A percentile compares a stretch with the other conserved stretches of the same genome.
These are phyloP conservation scores for Meandrusa payeni DNA, from an alignment of 2,888 invertebrate species.

Conservation along the genomic window DNA sequence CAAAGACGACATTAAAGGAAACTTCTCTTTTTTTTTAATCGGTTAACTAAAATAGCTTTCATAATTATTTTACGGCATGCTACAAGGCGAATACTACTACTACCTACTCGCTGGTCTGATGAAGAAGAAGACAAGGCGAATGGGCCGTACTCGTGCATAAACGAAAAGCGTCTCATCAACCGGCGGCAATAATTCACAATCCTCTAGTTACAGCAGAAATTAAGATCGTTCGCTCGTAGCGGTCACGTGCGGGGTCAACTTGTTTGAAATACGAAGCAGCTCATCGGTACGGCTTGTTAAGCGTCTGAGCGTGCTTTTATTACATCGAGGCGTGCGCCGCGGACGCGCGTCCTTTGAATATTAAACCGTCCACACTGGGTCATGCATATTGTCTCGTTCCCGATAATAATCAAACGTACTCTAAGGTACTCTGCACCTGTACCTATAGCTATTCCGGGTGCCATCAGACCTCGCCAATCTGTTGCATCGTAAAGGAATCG, in stretches of 20 bases:
- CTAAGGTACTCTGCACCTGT: too few relatives aligned
- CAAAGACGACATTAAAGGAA: too few relatives aligned
- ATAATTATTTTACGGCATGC: too few relatives aligned
- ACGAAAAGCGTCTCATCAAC: constrained; percentile 17
- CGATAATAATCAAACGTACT: constrained; percentile 44
- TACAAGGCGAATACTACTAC: too few relatives aligned
- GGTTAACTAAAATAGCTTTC: neutral
- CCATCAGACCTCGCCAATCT: neutral
- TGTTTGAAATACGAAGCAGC: constrained; percentile 78
- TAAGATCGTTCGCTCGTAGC: constrained; percentile 56
- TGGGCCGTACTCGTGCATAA: too few relatives aligned
- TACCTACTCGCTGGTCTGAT: too few relatives aligned
- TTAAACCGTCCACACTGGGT: constrained; percentile 68
- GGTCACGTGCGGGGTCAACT: constrained; percentile 72
- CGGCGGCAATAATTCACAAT: constrained; percentile 63
- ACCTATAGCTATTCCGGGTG: neutral
- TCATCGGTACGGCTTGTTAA: constrained; percentile 77
- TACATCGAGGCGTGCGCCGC: constrained; percentile 69
- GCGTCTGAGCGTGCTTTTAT: constrained; percentile 78
- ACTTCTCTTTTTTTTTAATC: too few relatives aligned
- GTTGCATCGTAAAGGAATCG: neutral
- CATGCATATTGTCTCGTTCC: constrained; percentile 66
- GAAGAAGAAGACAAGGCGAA: too few relatives aligned
- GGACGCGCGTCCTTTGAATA: constrained; percentile 69
- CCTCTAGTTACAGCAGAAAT: constrained; percentile 57